phyloP scores from a whole-genome alignment of 2,888 invertebrate species.

The Nowickia ferox region DNA sequence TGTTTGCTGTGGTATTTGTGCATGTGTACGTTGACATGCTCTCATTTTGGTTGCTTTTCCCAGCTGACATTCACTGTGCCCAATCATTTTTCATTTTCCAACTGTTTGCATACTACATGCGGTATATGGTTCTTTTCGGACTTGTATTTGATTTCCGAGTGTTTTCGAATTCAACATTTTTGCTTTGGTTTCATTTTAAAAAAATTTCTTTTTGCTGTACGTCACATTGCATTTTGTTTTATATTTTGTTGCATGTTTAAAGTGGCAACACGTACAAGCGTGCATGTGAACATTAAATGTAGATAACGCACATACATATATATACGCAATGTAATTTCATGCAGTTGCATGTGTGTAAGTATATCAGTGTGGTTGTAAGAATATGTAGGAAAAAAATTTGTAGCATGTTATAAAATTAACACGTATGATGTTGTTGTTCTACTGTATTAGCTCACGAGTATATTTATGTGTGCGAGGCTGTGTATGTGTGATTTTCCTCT shows the following conservation, averaged over 20 bases:
- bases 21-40: constrained; percentile 52
- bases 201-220: neutral
- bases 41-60: constrained; percentile 57
- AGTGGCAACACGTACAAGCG: neutral
- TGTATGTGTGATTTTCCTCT: neutral
- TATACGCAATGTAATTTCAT: neutral
- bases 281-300: neutral
- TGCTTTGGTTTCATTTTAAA: constrained; percentile 13
- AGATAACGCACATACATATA: neutral
- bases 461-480: neutral
- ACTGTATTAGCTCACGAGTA: neutral
- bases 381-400: constrained; percentile 16
- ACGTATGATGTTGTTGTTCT: constrained; percentile 22
- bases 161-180: constrained; percentile 45
- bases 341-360: neutral
- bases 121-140: constrained; percentile 13
- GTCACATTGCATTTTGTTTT: constrained; percentile 24
- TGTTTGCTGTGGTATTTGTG: constrained; percentile 2
- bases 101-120: constrained; percentile 20
- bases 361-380: constrained; percentile 24
- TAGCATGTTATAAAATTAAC: constrained; percentile 64
- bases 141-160: constrained; percentile 27
- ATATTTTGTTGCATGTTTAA: constrained; percentile 41
- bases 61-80: constrained; percentile 53
- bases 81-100: constrained; percentile 46